A percentile compares a stretch with the other conserved stretches of the same genome.
phyloP scores from a whole-genome alignment of 2,888 invertebrate genomes.

The Empis stercorea region DNA sequence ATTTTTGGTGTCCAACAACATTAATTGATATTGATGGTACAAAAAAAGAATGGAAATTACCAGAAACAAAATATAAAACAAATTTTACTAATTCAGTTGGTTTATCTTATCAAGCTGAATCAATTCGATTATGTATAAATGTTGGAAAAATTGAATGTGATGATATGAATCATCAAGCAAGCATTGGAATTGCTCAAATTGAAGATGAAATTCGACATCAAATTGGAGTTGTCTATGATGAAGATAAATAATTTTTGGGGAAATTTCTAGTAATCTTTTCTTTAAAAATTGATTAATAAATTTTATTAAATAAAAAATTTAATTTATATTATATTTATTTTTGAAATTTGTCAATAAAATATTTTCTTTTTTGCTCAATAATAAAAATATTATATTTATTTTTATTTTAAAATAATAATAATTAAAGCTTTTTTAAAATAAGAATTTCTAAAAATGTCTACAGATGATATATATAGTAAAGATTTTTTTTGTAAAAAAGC shows the following conservation, averaged over 20 bases:
- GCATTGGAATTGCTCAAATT: conserved; percentile 53
- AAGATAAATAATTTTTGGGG: not conserved
- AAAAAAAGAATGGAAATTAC: conserved; percentile 50
- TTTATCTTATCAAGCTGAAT: conserved; percentile 63
- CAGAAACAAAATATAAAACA: conserved; percentile 43
- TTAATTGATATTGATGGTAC: conserved; percentile 51
- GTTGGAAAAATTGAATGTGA: conserved; percentile 48
- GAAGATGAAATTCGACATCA: conserved; percentile 60
- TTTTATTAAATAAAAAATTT: too few relatives aligned
- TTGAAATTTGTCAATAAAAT: too few relatives aligned
- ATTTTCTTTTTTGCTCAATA: too few relatives aligned
- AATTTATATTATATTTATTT: too few relatives aligned
- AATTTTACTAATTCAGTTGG: conserved; percentile 63
- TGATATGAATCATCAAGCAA: conserved; percentile 52
- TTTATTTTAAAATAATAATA: too few relatives aligned
- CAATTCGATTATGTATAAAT: conserved; percentile 62
- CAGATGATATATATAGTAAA: too few relatives aligned
- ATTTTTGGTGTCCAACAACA: conserved; percentile 63
- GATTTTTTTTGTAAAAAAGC: too few relatives aligned
- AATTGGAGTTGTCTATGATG: conserved; percentile 47
- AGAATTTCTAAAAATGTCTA: too few relatives aligned
- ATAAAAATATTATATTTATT: too few relatives aligned
- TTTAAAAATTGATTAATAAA: too few relatives aligned
- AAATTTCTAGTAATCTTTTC: too few relatives aligned
- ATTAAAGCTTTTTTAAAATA: too few relatives aligned